Conservation (phyloP, 2,888 invertebrate species). For the Catocala fraxini region DNA sequence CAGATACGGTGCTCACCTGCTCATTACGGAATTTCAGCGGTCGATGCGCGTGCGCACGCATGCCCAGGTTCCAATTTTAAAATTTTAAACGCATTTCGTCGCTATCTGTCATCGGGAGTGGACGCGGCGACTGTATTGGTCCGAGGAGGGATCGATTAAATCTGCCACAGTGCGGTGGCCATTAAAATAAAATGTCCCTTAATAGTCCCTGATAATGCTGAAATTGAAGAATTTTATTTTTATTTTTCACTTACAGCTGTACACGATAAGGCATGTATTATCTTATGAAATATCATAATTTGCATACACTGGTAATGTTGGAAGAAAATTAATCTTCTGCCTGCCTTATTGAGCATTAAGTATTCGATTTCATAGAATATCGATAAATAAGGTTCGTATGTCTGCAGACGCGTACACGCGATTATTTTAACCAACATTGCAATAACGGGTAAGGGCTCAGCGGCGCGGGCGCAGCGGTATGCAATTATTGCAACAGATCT, state of each 20-base stretch:
- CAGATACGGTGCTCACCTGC: conserved; percentile 76
- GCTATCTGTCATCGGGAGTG: conserved; percentile 82
- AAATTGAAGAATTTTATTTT: conserved; percentile 61
- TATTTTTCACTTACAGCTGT: conserved; percentile 60
- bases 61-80: conserved; percentile 68
- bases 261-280: conserved; percentile 46
- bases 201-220: conserved; percentile 71
- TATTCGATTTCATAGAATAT: conserved; percentile 50
- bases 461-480: conserved; percentile 27
- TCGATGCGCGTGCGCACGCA: conserved; percentile 69
- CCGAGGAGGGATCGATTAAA: conserved; percentile 70
- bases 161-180: conserved; percentile 74
- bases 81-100: conserved; percentile 77
- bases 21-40: conserved; percentile 73
- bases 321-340: conserved; percentile 47
- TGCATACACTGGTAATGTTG: conserved; percentile 52
- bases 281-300: conserved; percentile 56
- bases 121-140: conserved; percentile 67
- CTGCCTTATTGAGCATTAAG: conserved; percentile 47
- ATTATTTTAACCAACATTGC: conserved; percentile 46
- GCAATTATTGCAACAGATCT: conserved; percentile 51
- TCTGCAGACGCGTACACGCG: conserved; percentile 36
- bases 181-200: conserved; percentile 77
- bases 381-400: conserved; percentile 41
- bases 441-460: conserved; percentile 35